Evolutionary conservation across 1,140 invertebrate species (phyloP).

Genomic region (Drosophila busckii): DNA sequence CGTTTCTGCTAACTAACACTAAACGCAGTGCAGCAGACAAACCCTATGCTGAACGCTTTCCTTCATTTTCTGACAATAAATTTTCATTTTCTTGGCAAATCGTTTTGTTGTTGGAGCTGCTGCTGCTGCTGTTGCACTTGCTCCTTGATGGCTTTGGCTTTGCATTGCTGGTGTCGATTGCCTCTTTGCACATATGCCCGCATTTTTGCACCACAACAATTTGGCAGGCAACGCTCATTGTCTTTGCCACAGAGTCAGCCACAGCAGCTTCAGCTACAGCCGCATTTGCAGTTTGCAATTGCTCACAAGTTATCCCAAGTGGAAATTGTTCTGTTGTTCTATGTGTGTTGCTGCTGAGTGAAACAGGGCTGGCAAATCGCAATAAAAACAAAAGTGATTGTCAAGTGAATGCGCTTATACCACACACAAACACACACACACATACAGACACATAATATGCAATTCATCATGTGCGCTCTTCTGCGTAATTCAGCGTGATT

Average conservation of each 20-base stretch:
- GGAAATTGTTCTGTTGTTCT: constrained; percentile 66
- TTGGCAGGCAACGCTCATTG: constrained; percentile 72
- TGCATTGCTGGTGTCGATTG: constrained; percentile 52
- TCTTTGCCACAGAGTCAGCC: constrained; percentile 38
- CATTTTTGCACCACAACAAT: constrained; percentile 76
- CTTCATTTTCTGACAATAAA: constrained; percentile 78
- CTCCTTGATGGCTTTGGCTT: constrained; percentile 13
- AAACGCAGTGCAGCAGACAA: constrained; percentile 17
- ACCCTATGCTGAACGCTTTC: constrained; percentile 41
- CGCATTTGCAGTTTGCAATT: constrained; percentile 69
- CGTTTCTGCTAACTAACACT: constrained; percentile 28
- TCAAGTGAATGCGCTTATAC: constrained; percentile 72
- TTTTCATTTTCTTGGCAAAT: constrained; percentile 78
- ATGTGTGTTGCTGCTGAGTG: constrained; percentile 28
- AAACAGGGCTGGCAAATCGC: constrained; percentile 50
- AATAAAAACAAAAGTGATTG: constrained; percentile 77
- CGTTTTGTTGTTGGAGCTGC: constrained; percentile 21
- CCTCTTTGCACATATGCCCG: constrained; percentile 67
- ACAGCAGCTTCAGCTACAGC: constrained; percentile 10
- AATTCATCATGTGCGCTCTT: constrained; percentile 74
- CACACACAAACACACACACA: not conserved
- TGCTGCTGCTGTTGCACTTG: constrained; percentile 10
- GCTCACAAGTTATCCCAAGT: constrained; percentile 76
- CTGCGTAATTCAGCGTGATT: constrained; percentile 67
- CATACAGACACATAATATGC: constrained; percentile 37